Percentiles rank a stretch among this genome's conserved stretches.
Evolutionary conservation across 2,797 vertebrate species (phyloP).

Genomic region (Ptychadena robeensis): DNA sequence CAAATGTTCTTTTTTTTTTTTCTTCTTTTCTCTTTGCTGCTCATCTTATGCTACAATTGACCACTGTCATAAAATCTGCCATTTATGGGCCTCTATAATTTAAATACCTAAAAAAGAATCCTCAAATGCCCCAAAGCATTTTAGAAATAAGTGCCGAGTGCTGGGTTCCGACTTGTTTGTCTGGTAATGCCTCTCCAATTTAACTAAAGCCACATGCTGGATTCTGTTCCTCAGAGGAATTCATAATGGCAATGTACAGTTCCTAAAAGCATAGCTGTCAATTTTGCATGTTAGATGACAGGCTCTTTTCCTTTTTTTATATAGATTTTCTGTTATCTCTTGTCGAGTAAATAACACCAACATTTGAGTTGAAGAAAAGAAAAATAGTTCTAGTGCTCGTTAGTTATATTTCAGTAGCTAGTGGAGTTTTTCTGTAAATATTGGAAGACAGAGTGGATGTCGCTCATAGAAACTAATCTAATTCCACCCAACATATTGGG

Average conservation of each 20-base stretch:
- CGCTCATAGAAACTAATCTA: no score
- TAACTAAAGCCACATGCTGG: slow-evolving; percentile 24
- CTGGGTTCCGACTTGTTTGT: slow-evolving; percentile 32
- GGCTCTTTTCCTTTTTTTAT: slow-evolving; percentile 29
- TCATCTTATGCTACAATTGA: not conserved
- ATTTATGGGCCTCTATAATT: slow-evolving; percentile 51
- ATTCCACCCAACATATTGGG: no score
- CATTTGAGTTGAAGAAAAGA: not conserved
- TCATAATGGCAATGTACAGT: slow-evolving; percentile 25
- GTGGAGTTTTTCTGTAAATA: not conserved
- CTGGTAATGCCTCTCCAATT: slow-evolving; percentile 18
- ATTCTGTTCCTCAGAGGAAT: slow-evolving; percentile 20
- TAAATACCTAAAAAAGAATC: slow-evolving; percentile 44
- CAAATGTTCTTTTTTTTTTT: not conserved
- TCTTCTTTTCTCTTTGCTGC: slow-evolving; percentile 12
- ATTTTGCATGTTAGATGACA: slow-evolving; percentile 42
- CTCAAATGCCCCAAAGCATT: slow-evolving; percentile 28
- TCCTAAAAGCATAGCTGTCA: slow-evolving; percentile 44
- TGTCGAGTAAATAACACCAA: slow-evolving; percentile 11
- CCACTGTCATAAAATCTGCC: slow-evolving; percentile 32
- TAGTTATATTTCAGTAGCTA: not conserved
- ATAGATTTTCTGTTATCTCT: slow-evolving; percentile 15
- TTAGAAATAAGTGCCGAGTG: slow-evolving; percentile 7
- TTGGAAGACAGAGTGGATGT: not conserved
- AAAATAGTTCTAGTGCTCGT: not conserved